Evolutionary conservation across 2,797 vertebrate genomes (phyloP).

Genomic region (Setipinna tenuifilis): DNA sequence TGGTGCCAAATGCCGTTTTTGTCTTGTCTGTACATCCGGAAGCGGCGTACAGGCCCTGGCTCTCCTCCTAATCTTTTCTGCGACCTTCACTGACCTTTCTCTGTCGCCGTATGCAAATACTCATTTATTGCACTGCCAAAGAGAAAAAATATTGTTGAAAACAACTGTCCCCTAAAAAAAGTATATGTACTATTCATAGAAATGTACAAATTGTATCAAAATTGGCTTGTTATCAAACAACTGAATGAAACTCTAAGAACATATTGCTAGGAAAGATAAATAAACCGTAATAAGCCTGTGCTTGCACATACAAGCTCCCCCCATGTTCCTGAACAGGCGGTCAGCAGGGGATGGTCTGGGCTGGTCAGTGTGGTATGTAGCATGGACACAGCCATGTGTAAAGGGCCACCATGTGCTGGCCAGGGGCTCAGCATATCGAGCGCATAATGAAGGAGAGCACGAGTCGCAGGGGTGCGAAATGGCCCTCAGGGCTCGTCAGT

Average conservation of each 20-base stretch:
- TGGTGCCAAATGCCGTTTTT: conserved; percentile 14
- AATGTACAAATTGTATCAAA: too few species aligned
- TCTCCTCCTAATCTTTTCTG: neutral
- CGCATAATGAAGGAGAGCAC: neutral
- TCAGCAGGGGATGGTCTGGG: too few species aligned
- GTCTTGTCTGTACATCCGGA: neutral
- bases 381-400: too few species aligned
- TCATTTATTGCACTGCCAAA: neutral
- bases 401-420: neutral
- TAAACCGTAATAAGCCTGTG: too few species aligned
- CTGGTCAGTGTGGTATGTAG: too few species aligned
- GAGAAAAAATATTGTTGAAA: neutral
- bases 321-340: too few species aligned
- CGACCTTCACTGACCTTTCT: neutral
- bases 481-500: neutral
- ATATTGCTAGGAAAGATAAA: too few species aligned
- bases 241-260: too few species aligned
- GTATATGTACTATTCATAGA: neutral
- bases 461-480: conserved; percentile 7
- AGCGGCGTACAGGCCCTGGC: neutral
- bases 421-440: neutral
- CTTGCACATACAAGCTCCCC: too few species aligned
- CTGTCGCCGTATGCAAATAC: neutral
- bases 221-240: too few species aligned
- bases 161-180: neutral